Conservation (phyloP, 2,113 vertebrate genomes). For the Onychostoma macrolepis region DNA sequence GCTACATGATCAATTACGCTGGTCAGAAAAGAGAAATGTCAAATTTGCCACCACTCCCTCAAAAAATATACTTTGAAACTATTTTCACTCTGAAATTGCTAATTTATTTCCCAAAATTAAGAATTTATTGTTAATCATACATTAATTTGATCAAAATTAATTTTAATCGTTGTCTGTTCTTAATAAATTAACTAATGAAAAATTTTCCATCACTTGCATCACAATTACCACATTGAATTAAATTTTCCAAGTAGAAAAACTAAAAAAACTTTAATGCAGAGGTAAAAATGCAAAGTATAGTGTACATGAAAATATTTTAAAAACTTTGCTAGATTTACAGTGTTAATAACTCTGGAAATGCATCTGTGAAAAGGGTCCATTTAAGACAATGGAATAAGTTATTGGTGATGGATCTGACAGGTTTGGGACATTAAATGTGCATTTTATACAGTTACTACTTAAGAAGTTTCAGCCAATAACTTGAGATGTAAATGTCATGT, state of each 20-base stretch:
- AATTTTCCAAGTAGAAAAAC: neutral
- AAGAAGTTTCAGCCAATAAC: neutral
- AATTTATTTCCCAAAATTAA: too few relatives aligned
- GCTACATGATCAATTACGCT: neutral
- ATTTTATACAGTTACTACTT: neutral
- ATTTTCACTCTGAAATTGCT: too few relatives aligned
- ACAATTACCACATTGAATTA: neutral
- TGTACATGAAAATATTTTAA: neutral
- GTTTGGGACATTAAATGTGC: neutral
- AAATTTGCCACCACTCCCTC: neutral
- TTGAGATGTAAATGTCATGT: neutral
- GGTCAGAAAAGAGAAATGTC: neutral
- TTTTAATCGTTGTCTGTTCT: too few relatives aligned
- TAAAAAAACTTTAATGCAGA: neutral
- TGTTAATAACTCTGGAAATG: neutral
- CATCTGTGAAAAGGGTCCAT: neutral
- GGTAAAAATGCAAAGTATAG: neutral
- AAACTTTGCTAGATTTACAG: neutral
- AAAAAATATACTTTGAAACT: neutral
- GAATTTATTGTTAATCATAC: too few relatives aligned
- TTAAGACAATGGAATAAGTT: neutral
- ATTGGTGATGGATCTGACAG: neutral
- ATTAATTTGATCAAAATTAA: too few relatives aligned
- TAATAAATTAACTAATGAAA: too few relatives aligned
- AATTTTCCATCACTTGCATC: too few relatives aligned